Conservation (phyloP, 2,888 invertebrate species). For the Leucophora obtusa region DNA sequence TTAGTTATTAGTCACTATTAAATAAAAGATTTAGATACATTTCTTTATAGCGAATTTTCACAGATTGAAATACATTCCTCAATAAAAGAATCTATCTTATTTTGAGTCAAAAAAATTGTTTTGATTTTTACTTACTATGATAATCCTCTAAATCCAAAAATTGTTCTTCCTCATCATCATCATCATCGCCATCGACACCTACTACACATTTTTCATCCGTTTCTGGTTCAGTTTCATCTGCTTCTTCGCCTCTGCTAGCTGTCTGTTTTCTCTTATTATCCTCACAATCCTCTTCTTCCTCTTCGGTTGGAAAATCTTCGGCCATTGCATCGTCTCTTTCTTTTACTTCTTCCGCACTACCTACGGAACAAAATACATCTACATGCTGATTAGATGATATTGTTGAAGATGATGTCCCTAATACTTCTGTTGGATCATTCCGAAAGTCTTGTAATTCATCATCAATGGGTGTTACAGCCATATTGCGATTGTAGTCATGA, state of each 20-base stretch:
- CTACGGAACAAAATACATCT: slow-evolving; percentile 55
- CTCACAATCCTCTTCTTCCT: slow-evolving; percentile 57
- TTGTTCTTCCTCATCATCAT: slow-evolving; percentile 67
- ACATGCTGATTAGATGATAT: neutral
- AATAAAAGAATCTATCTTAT: no score
- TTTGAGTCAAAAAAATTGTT: no score
- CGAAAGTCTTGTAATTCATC: slow-evolving; percentile 71
- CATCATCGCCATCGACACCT: slow-evolving; percentile 51
- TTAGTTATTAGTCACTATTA: no score
- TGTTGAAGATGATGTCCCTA: slow-evolving; percentile 26
- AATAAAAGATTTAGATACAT: no score
- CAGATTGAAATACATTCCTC: no score
- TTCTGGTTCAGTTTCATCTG: slow-evolving; percentile 27
- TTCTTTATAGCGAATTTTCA: no score
- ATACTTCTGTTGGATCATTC: slow-evolving; percentile 57
- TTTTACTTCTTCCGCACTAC: slow-evolving; percentile 53
- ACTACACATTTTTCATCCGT: neutral
- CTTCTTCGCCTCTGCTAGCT: slow-evolving; percentile 45
- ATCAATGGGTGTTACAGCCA: slow-evolving; percentile 56
- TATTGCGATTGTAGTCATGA: slow-evolving; percentile 54
- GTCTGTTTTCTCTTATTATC: neutral
- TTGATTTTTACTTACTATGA: neutral
- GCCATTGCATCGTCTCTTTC: slow-evolving; percentile 34
- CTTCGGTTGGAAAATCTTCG: slow-evolving; percentile 36
- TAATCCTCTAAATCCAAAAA: slow-evolving; percentile 67